phyloP scores from a whole-genome alignment of 2,113 vertebrate genomes.

The Ovis canadensis region DNA sequence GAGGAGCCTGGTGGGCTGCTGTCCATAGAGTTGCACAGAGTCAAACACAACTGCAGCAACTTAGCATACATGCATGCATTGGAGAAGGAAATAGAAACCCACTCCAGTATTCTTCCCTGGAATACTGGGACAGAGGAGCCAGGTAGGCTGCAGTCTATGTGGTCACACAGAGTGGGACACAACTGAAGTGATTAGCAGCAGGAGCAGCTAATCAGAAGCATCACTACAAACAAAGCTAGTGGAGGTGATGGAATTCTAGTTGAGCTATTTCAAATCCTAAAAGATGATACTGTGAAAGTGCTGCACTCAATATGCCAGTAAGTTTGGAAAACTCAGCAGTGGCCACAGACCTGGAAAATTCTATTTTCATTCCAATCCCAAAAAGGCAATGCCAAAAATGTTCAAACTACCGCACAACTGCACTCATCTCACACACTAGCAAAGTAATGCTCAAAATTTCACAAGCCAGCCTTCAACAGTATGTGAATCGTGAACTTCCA shows the following conservation, averaged over 20 bases:
- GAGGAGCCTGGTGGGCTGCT: not conserved
- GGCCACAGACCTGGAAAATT: not conserved
- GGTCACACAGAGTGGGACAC: not conserved
- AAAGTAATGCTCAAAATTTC: not conserved
- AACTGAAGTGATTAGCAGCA: not conserved
- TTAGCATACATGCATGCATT: not conserved
- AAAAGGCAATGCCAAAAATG: not conserved
- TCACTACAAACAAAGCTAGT: not conserved
- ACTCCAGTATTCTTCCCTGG: not conserved
- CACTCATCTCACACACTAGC: not conserved
- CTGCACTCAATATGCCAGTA: not conserved
- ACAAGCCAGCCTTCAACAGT: not conserved
- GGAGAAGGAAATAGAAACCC: not conserved
- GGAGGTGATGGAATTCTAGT: not conserved
- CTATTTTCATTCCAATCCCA: not conserved
- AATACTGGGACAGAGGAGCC: not conserved
- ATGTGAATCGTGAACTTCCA: fast-evolving
- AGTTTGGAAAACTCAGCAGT: not conserved
- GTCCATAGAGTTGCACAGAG: not conserved
- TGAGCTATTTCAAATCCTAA: not conserved
- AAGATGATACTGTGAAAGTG: not conserved
- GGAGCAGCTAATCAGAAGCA: not conserved
- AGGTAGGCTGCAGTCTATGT: fast-evolving
- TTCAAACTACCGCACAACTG: not conserved
- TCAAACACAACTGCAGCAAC: not conserved